These are phyloP conservation scores for Archaeoteleia sp. DNA, from an alignment of 2,888 invertebrate genomes.

Conservation along the genomic window DNA sequence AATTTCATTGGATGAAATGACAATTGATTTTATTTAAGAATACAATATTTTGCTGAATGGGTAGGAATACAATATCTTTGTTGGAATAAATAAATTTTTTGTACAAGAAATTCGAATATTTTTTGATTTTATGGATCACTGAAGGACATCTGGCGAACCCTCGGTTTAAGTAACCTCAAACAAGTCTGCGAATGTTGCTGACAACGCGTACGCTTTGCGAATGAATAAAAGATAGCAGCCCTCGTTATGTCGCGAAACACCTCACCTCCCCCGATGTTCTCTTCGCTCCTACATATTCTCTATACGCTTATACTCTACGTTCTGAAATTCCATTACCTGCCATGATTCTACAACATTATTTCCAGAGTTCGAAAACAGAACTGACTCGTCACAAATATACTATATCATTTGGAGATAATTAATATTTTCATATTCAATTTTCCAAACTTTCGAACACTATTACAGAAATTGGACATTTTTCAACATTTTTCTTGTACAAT, in stretches of 20 bases:
- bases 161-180: constrained; percentile 42
- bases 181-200: constrained; percentile 40
- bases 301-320: neutral
- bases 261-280: neutral
- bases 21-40: too few relatives aligned
- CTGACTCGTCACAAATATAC: too few relatives aligned
- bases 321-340: constrained; percentile 30
- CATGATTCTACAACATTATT: constrained; percentile 29
- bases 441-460: too few relatives aligned
- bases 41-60: too few relatives aligned
- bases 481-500: too few relatives aligned
- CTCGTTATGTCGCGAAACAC: constrained; percentile 27
- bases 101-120: neutral
- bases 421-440: too few relatives aligned
- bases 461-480: too few relatives aligned
- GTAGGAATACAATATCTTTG: too few relatives aligned
- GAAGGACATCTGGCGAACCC: constrained; percentile 12
- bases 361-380: too few relatives aligned
- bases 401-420: too few relatives aligned
- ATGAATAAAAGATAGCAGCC: constrained; percentile 56
- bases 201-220: constrained; percentile 36
- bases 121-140: constrained; percentile 24
- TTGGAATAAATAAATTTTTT: too few relatives aligned
- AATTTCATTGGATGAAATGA: too few relatives aligned
- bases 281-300: neutral